Evolutionary conservation across 92 coral and sea anemone genomes (phyloP), one percentile per base, ranked within the genome.

Genomic region (Zoanthus solanderi): DNA sequence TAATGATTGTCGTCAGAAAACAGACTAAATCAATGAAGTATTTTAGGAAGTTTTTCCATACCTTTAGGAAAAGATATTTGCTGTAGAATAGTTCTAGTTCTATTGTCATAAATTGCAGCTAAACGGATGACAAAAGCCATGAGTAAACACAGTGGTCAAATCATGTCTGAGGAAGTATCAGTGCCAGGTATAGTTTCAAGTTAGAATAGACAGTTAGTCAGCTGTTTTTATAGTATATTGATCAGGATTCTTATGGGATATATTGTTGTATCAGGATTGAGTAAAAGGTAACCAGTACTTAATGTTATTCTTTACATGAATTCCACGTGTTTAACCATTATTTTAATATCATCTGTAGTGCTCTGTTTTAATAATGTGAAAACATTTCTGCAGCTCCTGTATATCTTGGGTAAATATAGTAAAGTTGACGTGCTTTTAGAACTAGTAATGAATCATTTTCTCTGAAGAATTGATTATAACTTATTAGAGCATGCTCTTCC

Each of bases 71-170:
- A 7, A 15, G 6, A 67, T 23, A 17, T 29, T 67, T 67, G 4
- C 42, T 37, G 42, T 37, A 67, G 42, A 67, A 23, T 67, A 30
- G 32, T 17, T 7, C 42, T 8, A 10, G 72, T 7, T 17, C 9
- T 9, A 8, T 9, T 14, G 9, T 69, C 46, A 69, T 34, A 69
- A 69, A 76, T 83, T 85, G 44, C 76, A 94, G 97, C 97, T 83
- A 92, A 93, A 30, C 85, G 82, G 89, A 94, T 94, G 95, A 85
- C 88, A 14, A 92, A 83, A 90, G 75, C 88, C 85, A 86, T 84
- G 56, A 91, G 94, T 61, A 50, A 68, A 45, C 87, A 91, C 85
- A 81, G 75, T 66, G 75, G 60, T 66, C 74, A 28, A 81, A 23
- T 16, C 42, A 14, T 66, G 29, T 6, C 75, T 47, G 7, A 81